A percentile compares a stretch with the other conserved stretches of the same genome.
Evolutionary conservation across 2,113 vertebrate species (phyloP).

Genomic region (Strix uralensis): DNA sequence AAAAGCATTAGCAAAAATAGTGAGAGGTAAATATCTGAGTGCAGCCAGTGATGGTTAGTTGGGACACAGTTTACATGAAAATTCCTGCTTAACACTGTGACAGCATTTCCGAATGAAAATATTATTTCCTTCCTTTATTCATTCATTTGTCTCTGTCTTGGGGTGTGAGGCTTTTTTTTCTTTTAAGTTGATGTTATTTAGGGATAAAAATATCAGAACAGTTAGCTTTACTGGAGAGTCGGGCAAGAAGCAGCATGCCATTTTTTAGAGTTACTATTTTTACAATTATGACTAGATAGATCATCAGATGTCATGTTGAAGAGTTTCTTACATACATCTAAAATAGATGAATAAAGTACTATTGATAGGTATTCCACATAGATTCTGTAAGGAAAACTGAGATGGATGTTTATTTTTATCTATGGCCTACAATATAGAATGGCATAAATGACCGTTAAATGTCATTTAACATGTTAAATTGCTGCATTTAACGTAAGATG

Average conservation of each 20-base stretch:
- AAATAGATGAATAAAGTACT: not conserved
- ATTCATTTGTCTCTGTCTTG: not conserved
- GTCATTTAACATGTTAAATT: not conserved
- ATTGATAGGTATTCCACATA: not conserved
- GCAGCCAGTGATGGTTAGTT: not conserved
- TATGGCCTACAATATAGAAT: not conserved
- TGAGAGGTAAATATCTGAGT: not conserved
- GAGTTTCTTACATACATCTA: not conserved
- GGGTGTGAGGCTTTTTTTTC: not conserved
- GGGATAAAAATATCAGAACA: not conserved
- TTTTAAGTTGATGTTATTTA: not conserved
- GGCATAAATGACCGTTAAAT: not conserved
- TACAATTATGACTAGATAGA: not conserved
- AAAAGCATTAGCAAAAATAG: not conserved
- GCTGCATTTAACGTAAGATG: not conserved
- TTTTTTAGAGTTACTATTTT: conserved; percentile 14
- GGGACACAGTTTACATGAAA: not conserved
- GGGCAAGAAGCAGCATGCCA: not conserved
- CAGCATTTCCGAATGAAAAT: not conserved
- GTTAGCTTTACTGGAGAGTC: not conserved
- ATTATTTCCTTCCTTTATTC: not conserved
- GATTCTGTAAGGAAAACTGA: not conserved
- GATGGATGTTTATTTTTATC: conserved; percentile 7
- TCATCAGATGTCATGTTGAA: not conserved
- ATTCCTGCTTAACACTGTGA: not conserved